Base-by-base conservation (phyloP, 2,888 invertebrate genomes). In the Rhagophthalmus giganteus region DNA sequence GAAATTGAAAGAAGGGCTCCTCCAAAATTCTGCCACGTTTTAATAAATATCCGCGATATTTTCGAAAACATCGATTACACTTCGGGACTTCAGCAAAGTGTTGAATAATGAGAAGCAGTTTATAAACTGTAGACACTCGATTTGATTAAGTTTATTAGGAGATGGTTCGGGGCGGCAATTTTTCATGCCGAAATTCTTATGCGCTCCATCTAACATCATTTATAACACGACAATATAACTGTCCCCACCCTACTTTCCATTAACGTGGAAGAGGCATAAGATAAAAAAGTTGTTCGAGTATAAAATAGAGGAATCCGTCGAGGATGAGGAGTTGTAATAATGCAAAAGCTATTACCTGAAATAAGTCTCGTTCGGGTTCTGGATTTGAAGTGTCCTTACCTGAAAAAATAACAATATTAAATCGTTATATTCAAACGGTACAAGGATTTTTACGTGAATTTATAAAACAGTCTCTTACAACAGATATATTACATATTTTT, bases 81-180 rank as follows among this genome's bases (percentile, higher is more conserved):
- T 40, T 53, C 44, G 34, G 12, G 38, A 40, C 10, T 47, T 42
- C 16, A 48, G 39, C 44, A 41, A 53, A 47, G 31, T 42, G 4
- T 48, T 47, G 48, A 53, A 48, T 53, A 53, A 53, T 53, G 53
- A 48, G 48, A 40, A 28, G 33, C 41, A 41, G 41, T 53, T 53
- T 48, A 53, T 53, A 53, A 53, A 46, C 42, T 53, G 53, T 24
- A 54, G 54, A 54, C 54, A 54, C 54, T 54, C 54, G 54, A 54
- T 54, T 54, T 54, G 48, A 54, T 54, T 54, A 54, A 54, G 44
- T 54, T 54, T 54, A 48, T 54, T 54, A 49, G 38, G 40, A 34
- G 38, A 54, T 28, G 31, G 49, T 49, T 54, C 49, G 35, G 32
- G 49, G 32, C 14, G 40, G 30, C 54, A 45, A 49, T 54, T 54